Conservation (phyloP, 2,113 vertebrate species). For the Sarotherodon lohbergeri region DNA sequence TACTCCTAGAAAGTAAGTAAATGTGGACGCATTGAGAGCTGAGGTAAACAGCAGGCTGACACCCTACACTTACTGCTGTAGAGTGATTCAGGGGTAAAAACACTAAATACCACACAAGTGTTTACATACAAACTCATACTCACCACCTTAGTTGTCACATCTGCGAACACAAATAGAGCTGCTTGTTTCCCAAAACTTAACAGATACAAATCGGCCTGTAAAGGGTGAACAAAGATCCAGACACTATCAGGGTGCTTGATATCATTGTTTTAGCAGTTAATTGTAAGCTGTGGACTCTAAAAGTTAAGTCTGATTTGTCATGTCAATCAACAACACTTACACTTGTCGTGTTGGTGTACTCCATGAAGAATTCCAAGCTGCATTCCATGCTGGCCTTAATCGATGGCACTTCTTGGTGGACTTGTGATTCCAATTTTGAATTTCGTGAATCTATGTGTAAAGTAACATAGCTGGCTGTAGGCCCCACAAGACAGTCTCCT, state of each 20-base stretch:
- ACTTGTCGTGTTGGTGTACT: neutral
- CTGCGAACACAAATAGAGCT: neutral
- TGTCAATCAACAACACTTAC: neutral
- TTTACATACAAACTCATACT: neutral
- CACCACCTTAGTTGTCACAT: neutral
- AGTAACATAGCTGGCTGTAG: neutral
- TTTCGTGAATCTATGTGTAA: neutral
- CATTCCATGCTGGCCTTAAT: neutral
- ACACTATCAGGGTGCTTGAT: neutral
- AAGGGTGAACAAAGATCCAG: neutral
- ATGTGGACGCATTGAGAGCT: neutral
- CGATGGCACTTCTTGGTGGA: neutral
- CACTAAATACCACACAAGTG: neutral
- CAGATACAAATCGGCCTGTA: neutral
- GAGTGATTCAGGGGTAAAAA: neutral
- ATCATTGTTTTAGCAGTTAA: neutral
- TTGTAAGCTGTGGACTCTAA: neutral
- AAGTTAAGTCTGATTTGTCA: neutral
- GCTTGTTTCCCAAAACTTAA: neutral
- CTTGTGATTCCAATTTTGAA: neutral
- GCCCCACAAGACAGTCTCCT: neutral
- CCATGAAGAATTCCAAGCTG: neutral
- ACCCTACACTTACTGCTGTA: neutral
- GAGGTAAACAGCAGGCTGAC: neutral
- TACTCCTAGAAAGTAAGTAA: neutral